A percentile compares a stretch with the other conserved stretches of the same genome.
Evolutionary conservation across 1,140 invertebrate species (phyloP).

Genomic region (Meloidogyne hapla): DNA sequence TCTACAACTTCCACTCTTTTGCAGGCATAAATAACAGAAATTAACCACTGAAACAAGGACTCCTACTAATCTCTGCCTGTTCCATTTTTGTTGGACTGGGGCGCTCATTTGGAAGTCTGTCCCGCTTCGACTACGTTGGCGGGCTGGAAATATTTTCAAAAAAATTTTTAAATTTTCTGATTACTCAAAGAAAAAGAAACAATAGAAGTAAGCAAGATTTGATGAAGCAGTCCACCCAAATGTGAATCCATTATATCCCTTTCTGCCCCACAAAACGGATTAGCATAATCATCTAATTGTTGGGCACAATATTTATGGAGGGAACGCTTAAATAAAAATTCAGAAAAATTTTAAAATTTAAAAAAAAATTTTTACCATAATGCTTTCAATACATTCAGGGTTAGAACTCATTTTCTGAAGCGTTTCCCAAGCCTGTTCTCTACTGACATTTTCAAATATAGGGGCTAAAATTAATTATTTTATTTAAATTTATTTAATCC

Average conservation of each 20-base stretch:
- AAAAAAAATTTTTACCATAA: no score
- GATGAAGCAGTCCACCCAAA: slow-evolving; percentile 60
- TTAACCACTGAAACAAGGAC: slow-evolving; percentile 54
- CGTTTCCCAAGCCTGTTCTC: slow-evolving; percentile 63
- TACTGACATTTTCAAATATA: slow-evolving; percentile 57
- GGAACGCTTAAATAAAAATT: slow-evolving; percentile 46
- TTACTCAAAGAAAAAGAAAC: neutral
- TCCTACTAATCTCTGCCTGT: slow-evolving; percentile 34
- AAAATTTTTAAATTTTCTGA: neutral
- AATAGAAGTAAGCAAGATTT: slow-evolving; percentile 58
- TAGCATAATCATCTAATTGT: slow-evolving; percentile 53
- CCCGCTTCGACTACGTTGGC: slow-evolving; percentile 42
- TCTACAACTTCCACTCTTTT: slow-evolving; percentile 56
- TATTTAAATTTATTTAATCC: slow-evolving; percentile 4
- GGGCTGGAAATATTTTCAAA: slow-evolving; percentile 50
- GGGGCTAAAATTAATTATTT: slow-evolving; percentile 17
- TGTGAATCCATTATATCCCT: slow-evolving; percentile 59
- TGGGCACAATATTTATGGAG: slow-evolving; percentile 55
- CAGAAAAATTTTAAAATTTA: no score
- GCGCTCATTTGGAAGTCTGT: slow-evolving; percentile 55
- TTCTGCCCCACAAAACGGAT: slow-evolving; percentile 33
- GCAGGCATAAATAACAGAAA: slow-evolving; percentile 60
- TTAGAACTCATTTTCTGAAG: slow-evolving; percentile 69
- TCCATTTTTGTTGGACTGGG: slow-evolving; percentile 54
- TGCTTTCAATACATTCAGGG: slow-evolving; percentile 70